Evolutionary conservation across 2,888 invertebrate species (phyloP).

Genomic region (Andricus curvator): DNA sequence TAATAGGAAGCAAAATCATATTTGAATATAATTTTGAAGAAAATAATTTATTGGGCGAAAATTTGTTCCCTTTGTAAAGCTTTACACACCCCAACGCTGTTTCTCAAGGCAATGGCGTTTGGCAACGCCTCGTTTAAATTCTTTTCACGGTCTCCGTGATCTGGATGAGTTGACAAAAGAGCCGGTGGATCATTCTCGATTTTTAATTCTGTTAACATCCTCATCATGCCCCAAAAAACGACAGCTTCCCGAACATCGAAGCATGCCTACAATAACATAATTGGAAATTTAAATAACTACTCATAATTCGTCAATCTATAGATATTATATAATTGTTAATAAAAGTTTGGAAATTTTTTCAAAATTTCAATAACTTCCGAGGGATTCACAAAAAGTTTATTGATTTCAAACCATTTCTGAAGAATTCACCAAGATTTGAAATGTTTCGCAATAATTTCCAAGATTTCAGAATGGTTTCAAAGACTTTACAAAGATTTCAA

Average conservation of each 20-base stretch:
- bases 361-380: too few relatives aligned
- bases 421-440: too few relatives aligned
- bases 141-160: constrained; percentile 77
- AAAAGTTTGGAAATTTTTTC: too few relatives aligned
- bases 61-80: not conserved
- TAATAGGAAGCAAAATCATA: not conserved
- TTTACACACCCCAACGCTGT: constrained; percentile 58
- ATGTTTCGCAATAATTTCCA: too few relatives aligned
- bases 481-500: too few relatives aligned
- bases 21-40: not conserved
- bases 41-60: not conserved
- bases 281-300: constrained; percentile 5
- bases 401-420: too few relatives aligned
- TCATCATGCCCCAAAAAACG: constrained; percentile 81
- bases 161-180: constrained; percentile 81
- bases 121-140: constrained; percentile 76
- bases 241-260: constrained; percentile 81
- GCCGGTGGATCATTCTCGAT: constrained; percentile 68
- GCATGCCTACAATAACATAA: constrained; percentile 66
- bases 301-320: too few relatives aligned
- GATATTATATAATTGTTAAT: not conserved
- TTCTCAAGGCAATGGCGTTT: constrained; percentile 71
- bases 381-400: too few relatives aligned
- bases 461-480: too few relatives aligned
- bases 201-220: constrained; percentile 61